Conservation (phyloP, 92 coral and sea anemone genomes). For the Heliopora coerulea region DNA sequence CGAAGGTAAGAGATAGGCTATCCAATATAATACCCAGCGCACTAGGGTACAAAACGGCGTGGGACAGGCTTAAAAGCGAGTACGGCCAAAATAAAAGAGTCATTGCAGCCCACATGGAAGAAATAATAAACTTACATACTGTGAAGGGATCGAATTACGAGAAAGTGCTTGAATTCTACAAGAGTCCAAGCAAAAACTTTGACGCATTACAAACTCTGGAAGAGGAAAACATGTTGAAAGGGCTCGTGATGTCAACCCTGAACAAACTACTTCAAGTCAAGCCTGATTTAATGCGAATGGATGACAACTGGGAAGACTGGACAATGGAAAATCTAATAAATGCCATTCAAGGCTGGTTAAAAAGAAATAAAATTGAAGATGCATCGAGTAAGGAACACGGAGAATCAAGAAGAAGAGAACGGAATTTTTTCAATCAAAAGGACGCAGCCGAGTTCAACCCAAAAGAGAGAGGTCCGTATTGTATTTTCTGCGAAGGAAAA, state of each 20-base stretch:
- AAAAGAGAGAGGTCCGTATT: background rate
- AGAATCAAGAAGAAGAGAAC: constrained; percentile 19
- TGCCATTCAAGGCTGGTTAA: constrained; percentile 51
- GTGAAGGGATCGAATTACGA: constrained; percentile 48
- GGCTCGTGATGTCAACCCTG: constrained; percentile 46
- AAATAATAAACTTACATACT: constrained; percentile 49
- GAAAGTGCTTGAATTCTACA: constrained; percentile 52
- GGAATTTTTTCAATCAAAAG: constrained; percentile 2
- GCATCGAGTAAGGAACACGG: background rate
- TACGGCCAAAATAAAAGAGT: constrained; percentile 57
- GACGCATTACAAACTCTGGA: constrained; percentile 51
- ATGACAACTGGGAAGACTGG: constrained; percentile 63
- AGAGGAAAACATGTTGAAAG: constrained; percentile 50
- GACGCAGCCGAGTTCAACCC: background rate
- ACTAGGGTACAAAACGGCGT: constrained; percentile 60
- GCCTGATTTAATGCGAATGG: constrained; percentile 53
- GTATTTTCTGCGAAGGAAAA: background rate
- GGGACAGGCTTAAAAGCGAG: constrained; percentile 53
- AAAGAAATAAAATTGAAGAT: constrained; percentile 47
- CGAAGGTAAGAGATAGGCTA: constrained; percentile 49
- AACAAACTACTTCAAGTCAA: constrained; percentile 58
- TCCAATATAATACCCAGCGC: constrained; percentile 57
- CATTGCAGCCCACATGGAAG: constrained; percentile 58
- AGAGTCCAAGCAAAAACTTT: constrained; percentile 41
- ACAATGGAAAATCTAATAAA: constrained; percentile 37